Base-by-base conservation (phyloP, 2,888 invertebrate species). In the Trachelus iudaicus region DNA sequence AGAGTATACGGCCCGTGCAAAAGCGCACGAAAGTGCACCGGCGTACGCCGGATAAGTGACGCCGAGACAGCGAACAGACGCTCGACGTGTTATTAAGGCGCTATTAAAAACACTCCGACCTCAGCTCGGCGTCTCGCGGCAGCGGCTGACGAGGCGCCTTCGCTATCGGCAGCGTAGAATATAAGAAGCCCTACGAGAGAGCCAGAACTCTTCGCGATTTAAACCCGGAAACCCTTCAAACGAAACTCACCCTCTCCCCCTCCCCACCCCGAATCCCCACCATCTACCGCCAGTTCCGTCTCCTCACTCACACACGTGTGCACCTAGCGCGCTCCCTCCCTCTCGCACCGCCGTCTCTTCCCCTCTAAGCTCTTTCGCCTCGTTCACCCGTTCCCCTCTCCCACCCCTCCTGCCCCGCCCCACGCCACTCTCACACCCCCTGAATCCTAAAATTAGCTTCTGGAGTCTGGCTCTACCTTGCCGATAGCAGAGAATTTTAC, bases 21-120 rank as follows among this genome's bases (percentile, higher is more conserved):
- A 33, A 69, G 69, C 30, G 30, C 69, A 69, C 11, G 69, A 69
- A 69, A 30, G 30, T 33, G 69, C 69, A 69, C 1, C 33, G 69
- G 30, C 69, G 69, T 6, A 6, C 69, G 69, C 30, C 33, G 33
- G 69, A 33, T 69, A 69, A 69, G 69, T 69, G 69, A 30, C 31
- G 75, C 30, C 56, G 37, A 76, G 81, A 79, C 78, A 68, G 75
- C 74, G 76, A 73, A 74, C 75, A 78, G 78, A 78, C 79, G 75
- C 73, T 13, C 73, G 76, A 56, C 80, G 71, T 75, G 77, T 81
- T 78, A 81, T 81, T 82, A 78, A 82, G 78, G 77, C 37, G 71
- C 77, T 69, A 77, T 80, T 81, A 80, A 75, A 81, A 79, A 77
- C 81, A 81, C 77, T 77, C 71, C 71, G 71, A 80, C 31, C 37